These are phyloP conservation scores for Drosophila saltans DNA, from an alignment of 1,140 invertebrate genomes.

Conservation along the genomic window DNA sequence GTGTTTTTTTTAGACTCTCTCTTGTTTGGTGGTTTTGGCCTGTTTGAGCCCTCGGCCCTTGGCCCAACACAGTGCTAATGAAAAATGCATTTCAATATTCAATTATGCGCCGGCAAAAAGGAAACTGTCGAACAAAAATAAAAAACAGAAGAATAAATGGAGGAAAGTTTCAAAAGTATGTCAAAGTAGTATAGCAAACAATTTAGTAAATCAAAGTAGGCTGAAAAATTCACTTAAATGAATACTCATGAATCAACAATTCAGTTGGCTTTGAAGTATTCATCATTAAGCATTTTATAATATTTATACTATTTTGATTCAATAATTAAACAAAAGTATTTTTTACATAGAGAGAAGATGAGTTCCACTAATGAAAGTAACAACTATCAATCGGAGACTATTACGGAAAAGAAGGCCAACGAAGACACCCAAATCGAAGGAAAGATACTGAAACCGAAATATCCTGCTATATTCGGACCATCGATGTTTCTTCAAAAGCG, in stretches of 20 bases:
- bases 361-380: too few relatives aligned
- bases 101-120: conserved; percentile 69
- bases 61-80: conserved; percentile 52
- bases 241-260: too few relatives aligned
- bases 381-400: too few relatives aligned
- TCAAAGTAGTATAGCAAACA: not conserved
- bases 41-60: not conserved
- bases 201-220: too few relatives aligned
- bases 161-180: not conserved
- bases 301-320: too few relatives aligned
- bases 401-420: too few relatives aligned
- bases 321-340: too few relatives aligned
- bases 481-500: not conserved
- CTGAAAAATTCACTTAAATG: too few relatives aligned
- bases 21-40: conserved; percentile 4
- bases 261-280: not conserved
- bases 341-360: too few relatives aligned
- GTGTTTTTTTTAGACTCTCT: too few relatives aligned
- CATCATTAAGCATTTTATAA: not conserved
- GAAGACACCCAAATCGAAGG: too few relatives aligned
- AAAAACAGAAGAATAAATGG: not conserved
- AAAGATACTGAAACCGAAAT: not conserved
- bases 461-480: too few relatives aligned
- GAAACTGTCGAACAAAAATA: not conserved
- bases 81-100: conserved; percentile 82